These are phyloP conservation scores for Urocitellus parryii DNA, from an alignment of 2,113 vertebrate species.

Conservation along the genomic window DNA sequence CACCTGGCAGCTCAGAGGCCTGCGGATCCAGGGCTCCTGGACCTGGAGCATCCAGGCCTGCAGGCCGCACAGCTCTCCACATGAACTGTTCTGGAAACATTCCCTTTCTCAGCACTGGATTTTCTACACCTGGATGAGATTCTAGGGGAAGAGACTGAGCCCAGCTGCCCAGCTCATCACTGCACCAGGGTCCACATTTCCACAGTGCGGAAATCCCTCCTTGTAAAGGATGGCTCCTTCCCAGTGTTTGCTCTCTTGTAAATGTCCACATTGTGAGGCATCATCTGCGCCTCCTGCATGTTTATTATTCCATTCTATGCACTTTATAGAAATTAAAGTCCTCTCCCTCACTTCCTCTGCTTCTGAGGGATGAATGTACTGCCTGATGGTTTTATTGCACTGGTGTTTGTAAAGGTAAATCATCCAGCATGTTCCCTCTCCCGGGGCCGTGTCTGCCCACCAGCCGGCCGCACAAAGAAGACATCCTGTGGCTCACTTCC, in stretches of 20 bases:
- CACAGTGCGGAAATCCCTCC: neutral
- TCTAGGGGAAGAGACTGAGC: neutral
- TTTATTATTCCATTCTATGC: slow-evolving; percentile 67
- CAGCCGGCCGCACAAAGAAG: neutral
- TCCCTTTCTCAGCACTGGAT: accelerated
- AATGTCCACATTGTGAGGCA: neutral
- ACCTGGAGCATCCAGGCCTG: accelerated
- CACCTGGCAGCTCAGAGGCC: neutral
- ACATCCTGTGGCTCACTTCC: slow-evolving; percentile 38
- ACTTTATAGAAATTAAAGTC: slow-evolving; percentile 77
- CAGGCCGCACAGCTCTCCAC: accelerated
- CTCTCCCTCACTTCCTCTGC: slow-evolving; percentile 66
- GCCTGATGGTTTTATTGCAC: slow-evolving; percentile 81
- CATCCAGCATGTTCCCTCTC: slow-evolving; percentile 64
- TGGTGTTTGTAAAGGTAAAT: slow-evolving; percentile 79
- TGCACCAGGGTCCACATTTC: accelerated
- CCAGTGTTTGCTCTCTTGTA: slow-evolving; percentile 57
- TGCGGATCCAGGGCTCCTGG: too few species aligned
- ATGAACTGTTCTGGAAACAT: neutral
- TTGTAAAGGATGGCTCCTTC: neutral
- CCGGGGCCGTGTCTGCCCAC: slow-evolving; percentile 52
- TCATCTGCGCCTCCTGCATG: neutral
- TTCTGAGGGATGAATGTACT: slow-evolving; percentile 74
- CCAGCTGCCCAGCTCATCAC: accelerated
- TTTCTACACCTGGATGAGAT: neutral